Evolutionary conservation across 1,140 invertebrate species (phyloP).

Genomic region (Cyclina sinensis): DNA sequence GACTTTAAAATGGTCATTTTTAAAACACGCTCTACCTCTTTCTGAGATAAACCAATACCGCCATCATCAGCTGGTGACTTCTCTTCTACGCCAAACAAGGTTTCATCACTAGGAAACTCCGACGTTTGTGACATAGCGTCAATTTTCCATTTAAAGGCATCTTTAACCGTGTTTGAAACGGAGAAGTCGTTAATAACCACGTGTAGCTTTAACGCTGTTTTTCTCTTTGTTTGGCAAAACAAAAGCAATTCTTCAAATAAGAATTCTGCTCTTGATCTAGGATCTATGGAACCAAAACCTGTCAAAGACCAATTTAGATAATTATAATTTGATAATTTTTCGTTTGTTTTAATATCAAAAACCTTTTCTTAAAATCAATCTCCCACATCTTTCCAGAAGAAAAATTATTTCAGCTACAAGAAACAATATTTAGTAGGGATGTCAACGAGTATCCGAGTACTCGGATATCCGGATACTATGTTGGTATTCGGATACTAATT

Average conservation of each 20-base stretch:
- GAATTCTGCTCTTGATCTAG: not conserved
- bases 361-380: not conserved
- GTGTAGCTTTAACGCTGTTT: not conserved
- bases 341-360: not conserved
- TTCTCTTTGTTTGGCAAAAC: not conserved
- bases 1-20: too few relatives aligned
- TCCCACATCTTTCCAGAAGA: not conserved
- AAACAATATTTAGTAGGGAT: not conserved
- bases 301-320: not conserved
- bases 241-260: not conserved
- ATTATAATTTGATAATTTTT: not conserved
- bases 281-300: not conserved
- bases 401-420: too few relatives aligned
- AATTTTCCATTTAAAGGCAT: not conserved
- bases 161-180: not conserved
- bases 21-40: too few relatives aligned
- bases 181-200: not conserved
- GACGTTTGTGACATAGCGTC: not conserved
- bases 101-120: not conserved
- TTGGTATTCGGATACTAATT: too few relatives aligned
- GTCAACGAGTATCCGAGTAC: not conserved
- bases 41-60: too few relatives aligned
- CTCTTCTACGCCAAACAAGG: too few relatives aligned
- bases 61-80: too few relatives aligned
- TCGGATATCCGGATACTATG: not conserved